Evolutionary conservation across 2,113 vertebrate genomes (phyloP).

Genomic region (Myxocyprinus asiaticus): DNA sequence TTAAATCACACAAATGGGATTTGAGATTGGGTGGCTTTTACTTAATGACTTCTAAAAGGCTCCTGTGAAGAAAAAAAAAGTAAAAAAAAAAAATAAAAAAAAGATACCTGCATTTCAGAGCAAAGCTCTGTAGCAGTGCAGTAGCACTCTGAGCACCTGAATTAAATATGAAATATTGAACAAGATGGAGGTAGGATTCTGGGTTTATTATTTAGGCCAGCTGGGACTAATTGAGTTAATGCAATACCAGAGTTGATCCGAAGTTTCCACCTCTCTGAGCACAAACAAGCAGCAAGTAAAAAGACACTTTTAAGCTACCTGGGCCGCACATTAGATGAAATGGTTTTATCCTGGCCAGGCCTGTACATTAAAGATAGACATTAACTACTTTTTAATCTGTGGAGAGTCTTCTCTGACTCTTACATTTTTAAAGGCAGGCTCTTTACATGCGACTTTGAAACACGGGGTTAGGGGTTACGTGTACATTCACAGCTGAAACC

Average conservation of each 20-base stretch:
- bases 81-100: conserved; percentile 35
- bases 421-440: conserved; percentile 52
- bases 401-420: conserved; percentile 53
- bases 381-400: conserved; percentile 78
- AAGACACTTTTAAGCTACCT: conserved; percentile 57
- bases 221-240: conserved; percentile 77
- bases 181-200: conserved; percentile 67
- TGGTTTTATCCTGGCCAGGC: conserved; percentile 38
- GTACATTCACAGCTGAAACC: neutral
- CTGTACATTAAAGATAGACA: conserved; percentile 64
- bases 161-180: conserved; percentile 80
- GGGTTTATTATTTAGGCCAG: conserved; percentile 78
- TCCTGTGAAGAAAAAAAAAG: conserved; percentile 50
- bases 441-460: conserved; percentile 61
- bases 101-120: conserved; percentile 75
- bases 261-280: conserved; percentile 54
- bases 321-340: conserved; percentile 39
- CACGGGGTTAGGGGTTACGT: neutral
- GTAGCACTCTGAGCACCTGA: conserved; percentile 75
- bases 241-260: conserved; percentile 65
- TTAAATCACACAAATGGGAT: conserved; percentile 66
- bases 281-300: conserved; percentile 36
- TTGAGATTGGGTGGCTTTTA: conserved; percentile 66
- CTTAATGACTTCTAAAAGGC: conserved; percentile 75
- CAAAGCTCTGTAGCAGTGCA: conserved; percentile 60